Evolutionary conservation across 2,113 vertebrate species (phyloP), one percentile per base, ranked within the genome.

Genomic region (Xenopus laevis): DNA sequence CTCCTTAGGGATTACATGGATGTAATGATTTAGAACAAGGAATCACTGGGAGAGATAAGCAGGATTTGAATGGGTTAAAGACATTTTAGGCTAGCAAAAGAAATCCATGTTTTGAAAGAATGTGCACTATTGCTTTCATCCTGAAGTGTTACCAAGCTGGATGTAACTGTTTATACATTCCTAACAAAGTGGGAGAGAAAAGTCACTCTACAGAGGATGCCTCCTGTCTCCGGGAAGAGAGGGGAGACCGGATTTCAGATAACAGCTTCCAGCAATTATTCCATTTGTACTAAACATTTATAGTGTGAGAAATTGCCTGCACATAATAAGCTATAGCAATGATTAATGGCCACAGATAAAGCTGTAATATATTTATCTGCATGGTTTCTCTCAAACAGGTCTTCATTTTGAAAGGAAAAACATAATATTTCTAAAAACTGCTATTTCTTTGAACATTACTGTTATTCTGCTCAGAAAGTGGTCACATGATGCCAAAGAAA

Each of bases 211-310:
- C 65, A 77, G 65, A 70, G 74, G 67, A 70, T 70, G 47, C 66
- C 67, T 77, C 60, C 74, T 70, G 67, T 77, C 67, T 70, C 74
- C 74, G 59, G 74, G 62, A 70, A 77, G 27, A 69, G 47, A 62
- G 74, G 63, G 50, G 74, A 70, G 67, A 77, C 74, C 67, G 67
- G 74, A 77, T 77, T 77, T 70, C 10, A 70, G 67, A 77, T 70
- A 77, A 77, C 59, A 77, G 74, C 60, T 77, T 77, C 74, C 74
- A 76, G 74, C 74, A 77, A 70, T 77, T 69, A 77, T 77, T 70
- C 73, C 66, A 77, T 77, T 77, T 70, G 59, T 64, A 18, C 66
- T 76, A 63, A 62, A 62, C 47, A 57, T 77, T 77, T 62, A 55
- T 68, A 70, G 59, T 58, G 62, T 55, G 61, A 69, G 59, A 57